Percentiles rank a stretch among this genome's conserved stretches.
Evolutionary conservation across 2,113 vertebrate genomes (phyloP).

Genomic region (Peromyscus leucopus): DNA sequence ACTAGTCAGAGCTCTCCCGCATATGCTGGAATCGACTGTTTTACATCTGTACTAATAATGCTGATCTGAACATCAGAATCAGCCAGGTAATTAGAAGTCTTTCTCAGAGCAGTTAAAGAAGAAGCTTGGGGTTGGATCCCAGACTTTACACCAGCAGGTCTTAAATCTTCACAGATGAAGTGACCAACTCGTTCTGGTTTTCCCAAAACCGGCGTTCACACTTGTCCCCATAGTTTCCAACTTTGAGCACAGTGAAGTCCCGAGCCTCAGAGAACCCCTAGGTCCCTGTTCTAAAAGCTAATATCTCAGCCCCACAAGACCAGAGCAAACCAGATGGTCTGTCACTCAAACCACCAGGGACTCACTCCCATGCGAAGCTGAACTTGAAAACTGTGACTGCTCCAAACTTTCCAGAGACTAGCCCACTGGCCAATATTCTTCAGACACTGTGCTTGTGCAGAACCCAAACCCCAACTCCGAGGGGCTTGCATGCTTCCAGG

Average conservation of each 20-base stretch:
- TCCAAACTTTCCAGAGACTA: background rate
- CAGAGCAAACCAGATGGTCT: background rate
- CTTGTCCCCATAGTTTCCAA: background rate
- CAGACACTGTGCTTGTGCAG: accelerated
- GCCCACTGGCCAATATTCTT: background rate
- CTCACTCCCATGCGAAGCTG: background rate
- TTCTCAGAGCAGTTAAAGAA: background rate
- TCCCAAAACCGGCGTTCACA: background rate
- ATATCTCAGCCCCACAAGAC: background rate
- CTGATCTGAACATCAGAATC: background rate
- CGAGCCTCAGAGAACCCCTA: background rate
- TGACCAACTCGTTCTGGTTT: background rate
- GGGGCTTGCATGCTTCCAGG: background rate
- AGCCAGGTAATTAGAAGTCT: background rate
- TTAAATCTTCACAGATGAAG: background rate
- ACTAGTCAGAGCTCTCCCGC: background rate
- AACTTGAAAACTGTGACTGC: background rate
- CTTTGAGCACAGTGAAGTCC: background rate
- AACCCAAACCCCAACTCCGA: background rate
- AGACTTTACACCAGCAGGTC: background rate
- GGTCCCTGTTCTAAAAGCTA: background rate
- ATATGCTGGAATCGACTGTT: accelerated
- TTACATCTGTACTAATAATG: accelerated
- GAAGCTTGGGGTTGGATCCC: background rate
- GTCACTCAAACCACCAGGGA: background rate